Percentiles rank a stretch among this genome's conserved stretches.
phyloP scores from a whole-genome alignment of 2,888 invertebrate genomes.

The Apotomis betuletana region DNA sequence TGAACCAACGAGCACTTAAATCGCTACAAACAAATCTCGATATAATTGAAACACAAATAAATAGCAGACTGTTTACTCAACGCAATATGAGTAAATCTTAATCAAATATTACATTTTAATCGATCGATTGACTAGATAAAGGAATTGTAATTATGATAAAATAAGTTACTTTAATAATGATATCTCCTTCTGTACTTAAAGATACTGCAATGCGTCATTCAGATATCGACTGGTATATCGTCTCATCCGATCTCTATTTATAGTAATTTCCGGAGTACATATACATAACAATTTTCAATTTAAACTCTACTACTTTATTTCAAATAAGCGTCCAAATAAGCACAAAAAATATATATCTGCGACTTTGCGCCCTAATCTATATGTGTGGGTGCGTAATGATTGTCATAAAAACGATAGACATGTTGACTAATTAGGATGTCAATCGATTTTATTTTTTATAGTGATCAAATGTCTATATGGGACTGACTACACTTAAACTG shows the following conservation, averaged over 20 bases:
- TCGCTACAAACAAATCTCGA: conserved; percentile 7
- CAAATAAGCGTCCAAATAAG: too few relatives aligned
- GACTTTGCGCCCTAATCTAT: too few relatives aligned
- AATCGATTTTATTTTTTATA: too few relatives aligned
- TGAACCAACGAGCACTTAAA: not conserved
- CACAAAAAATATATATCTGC: too few relatives aligned
- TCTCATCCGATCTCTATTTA: conserved; percentile 42
- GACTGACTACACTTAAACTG: too few relatives aligned
- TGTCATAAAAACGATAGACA: too few relatives aligned
- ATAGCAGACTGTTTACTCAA: not conserved
- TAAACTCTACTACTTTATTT: not conserved
- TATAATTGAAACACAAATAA: conserved; percentile 13
- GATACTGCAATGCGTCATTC: conserved; percentile 9
- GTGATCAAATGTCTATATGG: too few relatives aligned
- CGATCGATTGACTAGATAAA: conserved; percentile 17
- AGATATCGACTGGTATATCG: not conserved
- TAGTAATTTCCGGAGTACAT: conserved; percentile 42
- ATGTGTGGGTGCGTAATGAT: too few relatives aligned
- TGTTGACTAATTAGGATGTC: too few relatives aligned
- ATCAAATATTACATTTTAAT: conserved; percentile 29
- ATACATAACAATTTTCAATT: not conserved
- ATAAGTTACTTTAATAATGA: not conserved
- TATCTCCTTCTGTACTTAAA: conserved; percentile 2
- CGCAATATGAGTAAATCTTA: conserved; percentile 1
- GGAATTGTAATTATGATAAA: conserved; percentile 29